Evolutionary conservation across 2,888 invertebrate species (phyloP).

Genomic region (Ceriagrion tenellum): DNA sequence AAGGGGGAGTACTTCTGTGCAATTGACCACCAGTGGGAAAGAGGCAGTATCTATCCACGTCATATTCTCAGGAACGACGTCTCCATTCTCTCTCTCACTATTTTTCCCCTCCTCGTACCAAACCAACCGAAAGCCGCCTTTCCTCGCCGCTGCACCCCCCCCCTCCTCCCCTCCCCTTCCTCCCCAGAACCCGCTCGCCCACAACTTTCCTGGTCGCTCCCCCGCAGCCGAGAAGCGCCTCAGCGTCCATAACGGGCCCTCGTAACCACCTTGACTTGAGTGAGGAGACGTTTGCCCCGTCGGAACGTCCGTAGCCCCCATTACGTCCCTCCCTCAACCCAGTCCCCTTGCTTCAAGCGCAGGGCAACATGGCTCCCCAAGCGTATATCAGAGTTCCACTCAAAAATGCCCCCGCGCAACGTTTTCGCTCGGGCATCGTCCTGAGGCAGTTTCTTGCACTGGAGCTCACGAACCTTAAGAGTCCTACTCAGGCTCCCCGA

Average conservation of each 20-base stretch:
- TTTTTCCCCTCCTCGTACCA: neutral
- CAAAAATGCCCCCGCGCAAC: neutral
- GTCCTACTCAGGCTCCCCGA: no score
- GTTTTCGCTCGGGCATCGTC: neutral
- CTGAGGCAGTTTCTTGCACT: no score
- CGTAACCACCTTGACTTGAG: neutral
- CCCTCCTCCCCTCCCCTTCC: neutral
- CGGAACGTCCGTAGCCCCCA: neutral
- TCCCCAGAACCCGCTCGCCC: no score
- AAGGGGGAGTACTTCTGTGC: neutral
- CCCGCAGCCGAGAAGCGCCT: neutral
- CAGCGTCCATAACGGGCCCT: neutral
- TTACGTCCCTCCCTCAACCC: neutral
- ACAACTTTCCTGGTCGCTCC: no score
- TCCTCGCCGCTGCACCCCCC: neutral
- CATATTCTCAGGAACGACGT: conserved; percentile 34
- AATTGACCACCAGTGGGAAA: neutral
- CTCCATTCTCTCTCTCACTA: neutral
- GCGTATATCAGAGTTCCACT: neutral
- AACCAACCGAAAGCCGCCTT: neutral
- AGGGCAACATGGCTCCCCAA: neutral
- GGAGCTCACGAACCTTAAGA: no score
- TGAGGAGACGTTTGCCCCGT: neutral
- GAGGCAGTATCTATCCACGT: conserved; percentile 4
- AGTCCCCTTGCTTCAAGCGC: neutral